Percentiles rank a stretch among this genome's conserved stretches.
These are phyloP conservation scores for Cremastinae sp. DNA, from an alignment of 2,888 invertebrate genomes.

Conservation along the genomic window DNA sequence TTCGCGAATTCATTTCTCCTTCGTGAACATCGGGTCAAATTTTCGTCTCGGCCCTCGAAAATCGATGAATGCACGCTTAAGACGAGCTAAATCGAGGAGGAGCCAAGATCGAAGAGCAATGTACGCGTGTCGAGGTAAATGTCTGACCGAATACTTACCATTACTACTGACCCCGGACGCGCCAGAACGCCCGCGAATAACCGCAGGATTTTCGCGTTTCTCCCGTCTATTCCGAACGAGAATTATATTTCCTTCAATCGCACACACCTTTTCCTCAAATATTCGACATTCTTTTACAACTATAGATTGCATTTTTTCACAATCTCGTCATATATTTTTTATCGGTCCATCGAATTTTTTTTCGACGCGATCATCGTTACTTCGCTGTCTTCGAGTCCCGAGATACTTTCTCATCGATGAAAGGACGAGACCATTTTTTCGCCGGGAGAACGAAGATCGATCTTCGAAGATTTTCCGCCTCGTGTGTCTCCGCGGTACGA, in stretches of 20 bases:
- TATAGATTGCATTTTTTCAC: no score
- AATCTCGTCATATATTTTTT: no score
- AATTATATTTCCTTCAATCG: no score
- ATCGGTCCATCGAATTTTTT: no score
- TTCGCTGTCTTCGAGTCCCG: no score
- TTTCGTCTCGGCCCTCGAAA: neutral
- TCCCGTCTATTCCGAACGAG: no score
- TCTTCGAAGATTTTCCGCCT: neutral
- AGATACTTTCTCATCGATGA: neutral
- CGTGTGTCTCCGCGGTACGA: conserved; percentile 24
- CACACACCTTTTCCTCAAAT: no score
- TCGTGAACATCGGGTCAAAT: no score
- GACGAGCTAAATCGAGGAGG: conserved; percentile 15
- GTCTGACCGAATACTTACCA: conserved; percentile 31
- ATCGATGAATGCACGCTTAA: neutral
- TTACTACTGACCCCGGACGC: conserved; percentile 22
- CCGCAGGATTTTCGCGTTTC: conserved; percentile 23
- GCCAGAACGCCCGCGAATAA: conserved; percentile 11
- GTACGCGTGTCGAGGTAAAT: no score
- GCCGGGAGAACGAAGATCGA: neutral
- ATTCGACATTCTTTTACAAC: no score
- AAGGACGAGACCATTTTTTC: neutral
- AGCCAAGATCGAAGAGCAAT: conserved; percentile 3
- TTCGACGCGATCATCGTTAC: neutral
- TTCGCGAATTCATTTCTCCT: no score